Evolutionary conservation across 2,797 vertebrate species (phyloP).

Genomic region (Rhynchonycteris naso): DNA sequence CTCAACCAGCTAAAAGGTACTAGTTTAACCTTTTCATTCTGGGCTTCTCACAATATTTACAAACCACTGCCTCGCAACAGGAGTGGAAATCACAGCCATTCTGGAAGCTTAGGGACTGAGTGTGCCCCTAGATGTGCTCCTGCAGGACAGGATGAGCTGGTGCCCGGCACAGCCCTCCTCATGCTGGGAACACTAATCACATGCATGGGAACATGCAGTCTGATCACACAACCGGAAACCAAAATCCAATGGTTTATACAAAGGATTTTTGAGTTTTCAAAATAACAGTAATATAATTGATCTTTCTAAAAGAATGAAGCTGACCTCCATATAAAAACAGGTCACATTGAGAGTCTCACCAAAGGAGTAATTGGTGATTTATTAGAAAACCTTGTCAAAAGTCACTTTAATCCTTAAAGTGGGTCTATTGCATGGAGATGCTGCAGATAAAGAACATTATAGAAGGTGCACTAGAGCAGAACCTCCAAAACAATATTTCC

Average conservation of each 20-base stretch:
- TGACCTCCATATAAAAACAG: constrained; percentile 34
- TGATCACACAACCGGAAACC: not conserved
- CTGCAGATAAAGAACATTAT: constrained; percentile 37
- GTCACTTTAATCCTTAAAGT: constrained; percentile 47
- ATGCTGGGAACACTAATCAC: not conserved
- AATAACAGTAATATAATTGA: constrained; percentile 51
- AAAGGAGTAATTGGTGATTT: constrained; percentile 47
- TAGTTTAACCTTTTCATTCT: constrained; percentile 77
- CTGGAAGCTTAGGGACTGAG: not conserved
- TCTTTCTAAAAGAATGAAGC: constrained; percentile 35
- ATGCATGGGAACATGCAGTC: too few species aligned
- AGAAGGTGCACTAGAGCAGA: constrained; percentile 3
- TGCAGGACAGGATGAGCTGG: not conserved
- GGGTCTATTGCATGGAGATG: not conserved
- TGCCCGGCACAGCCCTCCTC: not conserved
- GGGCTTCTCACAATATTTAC: constrained; percentile 78
- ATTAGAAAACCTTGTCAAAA: constrained; percentile 55
- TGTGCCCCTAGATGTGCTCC: not conserved
- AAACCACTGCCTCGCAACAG: constrained; percentile 54
- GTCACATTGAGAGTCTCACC: not conserved
- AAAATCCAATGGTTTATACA: not conserved
- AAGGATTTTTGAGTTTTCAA: not conserved
- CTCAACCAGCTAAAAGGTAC: constrained; percentile 51
- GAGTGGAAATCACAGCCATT: constrained; percentile 7
- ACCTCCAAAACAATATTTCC: constrained; percentile 27